phyloP scores from a whole-genome alignment of 2,888 invertebrate species.

The Nephrocerus scutellatus region DNA sequence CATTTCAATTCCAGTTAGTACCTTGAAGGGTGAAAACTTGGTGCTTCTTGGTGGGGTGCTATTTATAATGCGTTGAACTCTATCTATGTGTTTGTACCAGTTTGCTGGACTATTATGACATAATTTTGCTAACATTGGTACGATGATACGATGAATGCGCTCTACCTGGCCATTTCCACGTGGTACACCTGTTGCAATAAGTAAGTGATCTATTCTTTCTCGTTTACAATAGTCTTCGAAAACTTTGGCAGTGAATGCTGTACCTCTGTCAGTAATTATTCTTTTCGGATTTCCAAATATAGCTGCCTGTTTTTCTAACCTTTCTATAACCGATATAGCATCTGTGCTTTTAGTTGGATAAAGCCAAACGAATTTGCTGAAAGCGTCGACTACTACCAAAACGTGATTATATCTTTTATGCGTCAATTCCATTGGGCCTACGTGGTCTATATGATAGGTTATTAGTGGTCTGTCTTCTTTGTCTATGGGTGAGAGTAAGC shows the following conservation, averaged over 20 bases:
- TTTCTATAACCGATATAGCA: constrained; percentile 29
- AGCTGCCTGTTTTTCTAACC: constrained; percentile 20
- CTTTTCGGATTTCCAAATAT: constrained; percentile 25
- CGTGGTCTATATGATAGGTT: constrained; percentile 37
- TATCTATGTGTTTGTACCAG: constrained; percentile 27
- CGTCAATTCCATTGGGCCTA: constrained; percentile 33
- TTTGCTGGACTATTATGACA: constrained; percentile 28
- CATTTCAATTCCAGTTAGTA: too few species aligned
- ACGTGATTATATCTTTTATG: constrained; percentile 36
- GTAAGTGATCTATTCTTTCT: constrained; percentile 28
- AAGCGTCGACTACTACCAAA: constrained; percentile 33
- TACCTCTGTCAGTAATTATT: constrained; percentile 39
- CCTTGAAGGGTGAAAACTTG: background rate
- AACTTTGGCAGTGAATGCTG: constrained; percentile 35
- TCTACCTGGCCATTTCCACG: constrained; percentile 39
- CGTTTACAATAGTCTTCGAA: constrained; percentile 34
- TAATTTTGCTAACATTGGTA: constrained; percentile 36
- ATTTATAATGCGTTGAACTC: constrained; percentile 22
- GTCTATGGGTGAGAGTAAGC: constrained; percentile 17
- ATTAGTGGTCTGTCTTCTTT: constrained; percentile 8
- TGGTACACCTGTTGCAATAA: constrained; percentile 29
- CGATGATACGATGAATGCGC: constrained; percentile 31
- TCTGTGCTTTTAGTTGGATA: constrained; percentile 30
- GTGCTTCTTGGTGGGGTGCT: constrained; percentile 2
- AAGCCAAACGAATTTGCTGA: constrained; percentile 37